Base-by-base conservation (phyloP, 2,888 invertebrate genomes). In the Drepanosiphum platanoidis region DNA sequence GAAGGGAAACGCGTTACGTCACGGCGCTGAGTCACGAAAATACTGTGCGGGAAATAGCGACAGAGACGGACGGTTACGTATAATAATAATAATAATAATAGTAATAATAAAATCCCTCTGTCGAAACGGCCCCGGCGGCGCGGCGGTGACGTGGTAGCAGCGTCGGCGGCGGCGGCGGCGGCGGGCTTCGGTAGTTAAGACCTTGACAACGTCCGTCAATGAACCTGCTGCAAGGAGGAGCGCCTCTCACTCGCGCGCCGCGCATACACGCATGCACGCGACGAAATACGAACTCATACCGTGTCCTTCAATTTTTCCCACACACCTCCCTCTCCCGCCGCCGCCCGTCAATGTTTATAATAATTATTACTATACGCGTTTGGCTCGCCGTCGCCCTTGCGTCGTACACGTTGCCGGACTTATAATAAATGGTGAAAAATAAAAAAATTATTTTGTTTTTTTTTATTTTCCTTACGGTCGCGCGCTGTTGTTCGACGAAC, bases 191-290 rank as follows among this genome's bases (percentile, higher is more conserved):
- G 81, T 70, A n/a, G 70, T 70, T n/a, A 61, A 70, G 77, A 77
- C 84, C 84, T 84, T 84, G 84, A 77, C 84, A 84, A 84, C 84
- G 84, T 77, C 84, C 84, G 84, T 84, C 84, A 84, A 84, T 84
- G 84, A 84, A 84, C 84, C 84, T 75, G 75, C 83, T 22, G 61
- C 32, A n/a, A n/a, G 52, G 30, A 58, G 22, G 22, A 46, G 36
- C 27, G 46, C 74, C 83, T 83, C 83, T 75, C 64, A 46, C 74
- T 74, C 7, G 46, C 32, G 11, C 64, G 30, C 58, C 32, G 11
- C 64, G 30, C 58, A 11, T 7, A 46, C 58, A 22, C n/a, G 30
- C 32, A 32, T 46, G n/a, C 72, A 32, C 42, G n/a, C 42, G 11
- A 46, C 9, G 1, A 42, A 32, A 42, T 58, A 75, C 52, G 22